Evolutionary conservation across 2,888 invertebrate species (phyloP), one percentile per base, ranked within the genome.

Genomic region (Imbricaverruca yamaguchii): DNA sequence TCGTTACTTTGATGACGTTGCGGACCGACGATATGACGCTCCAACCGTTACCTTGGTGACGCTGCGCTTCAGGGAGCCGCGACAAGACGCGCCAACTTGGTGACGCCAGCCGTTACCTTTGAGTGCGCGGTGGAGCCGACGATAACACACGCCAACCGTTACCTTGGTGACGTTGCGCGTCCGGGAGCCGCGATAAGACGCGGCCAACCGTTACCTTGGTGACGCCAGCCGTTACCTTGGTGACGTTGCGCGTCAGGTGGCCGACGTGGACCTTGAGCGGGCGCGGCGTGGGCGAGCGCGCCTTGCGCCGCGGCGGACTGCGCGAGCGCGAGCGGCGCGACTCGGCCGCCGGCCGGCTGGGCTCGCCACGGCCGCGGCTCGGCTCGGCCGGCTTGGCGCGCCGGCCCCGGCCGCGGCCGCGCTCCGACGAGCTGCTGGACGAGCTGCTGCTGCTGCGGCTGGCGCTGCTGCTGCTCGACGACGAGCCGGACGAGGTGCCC

Each of bases 191-290:
- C 39, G 39, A 39, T 39, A 39, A 39, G 39, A 39, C 39, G 39
- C 39, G 39, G 39, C 39, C 39, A 39, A 39, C 4, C 39, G 39
- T 39, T 39, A 39, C 39, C 39, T 39, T 39, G 39, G 39, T 39
- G 39, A 39, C 39, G 39, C 39, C 39, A 4, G 4, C 83, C 84
- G 89, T 88, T 0, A 87, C 96, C 85, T 93, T 93, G 83, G 93
- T 94, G 1, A 98, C 95, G 86, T 98, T 98, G 55, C 96, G 89
- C 0, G 97, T 97, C 82, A 98, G 89, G 15, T 94, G 92, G 0
- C 97, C 97, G 83, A 98, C 93, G 86, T 98, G 97, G 85, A 98
- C 96, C 86, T 97, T 94, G 0, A 94, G 93, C 0, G 97, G 96
- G 69, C 94, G 91, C 0, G 96, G 96, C 0, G 94, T 93, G 0